A percentile compares a stretch with the other conserved stretches of the same genome.
phyloP scores from a whole-genome alignment of 2,113 vertebrate genomes.

The Chaenocephalus aceratus region DNA sequence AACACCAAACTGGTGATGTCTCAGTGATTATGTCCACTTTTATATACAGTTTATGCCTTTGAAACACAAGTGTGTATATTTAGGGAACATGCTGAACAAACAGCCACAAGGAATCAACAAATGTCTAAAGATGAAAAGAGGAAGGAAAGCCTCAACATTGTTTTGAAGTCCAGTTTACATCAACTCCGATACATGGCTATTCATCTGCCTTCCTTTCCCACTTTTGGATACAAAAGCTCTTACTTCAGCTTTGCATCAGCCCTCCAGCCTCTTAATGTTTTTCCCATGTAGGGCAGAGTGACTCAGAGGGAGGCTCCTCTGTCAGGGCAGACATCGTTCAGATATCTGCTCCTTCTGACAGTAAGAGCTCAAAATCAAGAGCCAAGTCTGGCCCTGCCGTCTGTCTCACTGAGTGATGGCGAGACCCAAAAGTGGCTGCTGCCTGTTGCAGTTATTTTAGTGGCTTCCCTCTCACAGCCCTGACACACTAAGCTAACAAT shows the following conservation, averaged over 20 bases:
- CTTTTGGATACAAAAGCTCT: neutral
- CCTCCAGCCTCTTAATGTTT: slow-evolving; percentile 7
- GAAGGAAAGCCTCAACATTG: neutral
- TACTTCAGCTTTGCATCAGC: slow-evolving; percentile 57
- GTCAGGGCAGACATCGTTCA: slow-evolving; percentile 11
- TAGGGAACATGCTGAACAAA: neutral
- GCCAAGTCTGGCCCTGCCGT: neutral
- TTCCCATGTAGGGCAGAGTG: slow-evolving; percentile 47
- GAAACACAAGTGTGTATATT: neutral
- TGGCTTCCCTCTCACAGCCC: neutral
- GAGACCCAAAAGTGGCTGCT: neutral
- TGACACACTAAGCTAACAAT: neutral
- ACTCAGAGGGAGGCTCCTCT: slow-evolving; percentile 59
- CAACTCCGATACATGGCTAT: neutral
- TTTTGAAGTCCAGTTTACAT: neutral
- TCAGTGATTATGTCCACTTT: too few species aligned
- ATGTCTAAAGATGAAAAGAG: neutral
- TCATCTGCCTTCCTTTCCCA: neutral
- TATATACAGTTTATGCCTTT: too few species aligned
- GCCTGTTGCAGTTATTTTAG: slow-evolving; percentile 1
- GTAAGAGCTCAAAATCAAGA: slow-evolving; percentile 5
- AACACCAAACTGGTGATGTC: too few species aligned
- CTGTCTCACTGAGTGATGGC: neutral
- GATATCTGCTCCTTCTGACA: slow-evolving; percentile 1
- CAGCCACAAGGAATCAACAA: neutral